Evolutionary conservation across 2,113 vertebrate genomes (phyloP).

Genomic region (Ptilonorhynchus violaceus): DNA sequence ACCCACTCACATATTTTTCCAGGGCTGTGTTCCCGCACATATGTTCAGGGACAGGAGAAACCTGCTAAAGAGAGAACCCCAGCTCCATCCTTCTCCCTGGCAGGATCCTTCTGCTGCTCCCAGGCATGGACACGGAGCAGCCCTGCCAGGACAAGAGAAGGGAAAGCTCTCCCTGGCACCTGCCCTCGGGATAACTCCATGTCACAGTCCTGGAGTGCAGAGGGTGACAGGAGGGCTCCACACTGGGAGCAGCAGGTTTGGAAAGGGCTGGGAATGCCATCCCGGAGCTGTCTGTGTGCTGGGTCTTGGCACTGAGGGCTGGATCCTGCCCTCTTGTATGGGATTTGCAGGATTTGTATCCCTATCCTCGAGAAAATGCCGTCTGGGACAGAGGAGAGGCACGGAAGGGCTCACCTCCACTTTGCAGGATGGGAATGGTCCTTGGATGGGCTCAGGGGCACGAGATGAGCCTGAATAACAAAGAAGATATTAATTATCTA

Average conservation of each 20-base stretch:
- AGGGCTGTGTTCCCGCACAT: slow-evolving; percentile 24
- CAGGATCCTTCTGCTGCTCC: background rate
- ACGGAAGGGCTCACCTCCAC: background rate
- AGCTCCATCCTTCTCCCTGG: background rate
- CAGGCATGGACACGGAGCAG: accelerated
- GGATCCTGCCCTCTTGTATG: background rate
- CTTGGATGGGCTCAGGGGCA: background rate
- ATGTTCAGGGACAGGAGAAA: slow-evolving; percentile 33
- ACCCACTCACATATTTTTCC: slow-evolving; percentile 57
- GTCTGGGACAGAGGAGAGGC: background rate
- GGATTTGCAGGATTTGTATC: background rate
- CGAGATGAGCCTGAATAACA: background rate
- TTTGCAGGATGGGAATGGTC: background rate
- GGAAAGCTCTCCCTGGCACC: background rate
- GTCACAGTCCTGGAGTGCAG: background rate
- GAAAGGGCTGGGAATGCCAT: background rate
- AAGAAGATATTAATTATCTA: background rate
- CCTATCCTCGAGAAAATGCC: background rate
- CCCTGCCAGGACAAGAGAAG: background rate
- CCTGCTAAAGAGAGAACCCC: slow-evolving; percentile 29
- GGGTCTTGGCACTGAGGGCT: background rate
- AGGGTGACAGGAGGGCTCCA: background rate
- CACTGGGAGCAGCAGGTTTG: background rate
- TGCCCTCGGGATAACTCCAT: accelerated
- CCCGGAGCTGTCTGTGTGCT: background rate